Conservation (phyloP, 2,797 vertebrate genomes). For the Cossypha dichroa region DNA sequence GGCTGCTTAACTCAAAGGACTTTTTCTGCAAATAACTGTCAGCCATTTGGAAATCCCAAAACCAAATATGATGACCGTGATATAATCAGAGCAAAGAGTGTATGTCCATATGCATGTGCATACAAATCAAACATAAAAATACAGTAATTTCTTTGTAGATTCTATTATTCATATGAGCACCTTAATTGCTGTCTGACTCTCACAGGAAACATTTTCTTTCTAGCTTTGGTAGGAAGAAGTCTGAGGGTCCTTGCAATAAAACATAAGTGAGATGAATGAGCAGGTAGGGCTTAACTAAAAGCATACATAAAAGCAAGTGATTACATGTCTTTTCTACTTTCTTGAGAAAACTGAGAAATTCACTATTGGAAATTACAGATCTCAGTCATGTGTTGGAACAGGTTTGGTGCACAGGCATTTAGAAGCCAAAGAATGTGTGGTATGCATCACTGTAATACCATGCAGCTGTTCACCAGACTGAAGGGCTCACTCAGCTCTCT, state of each 20-base stretch:
- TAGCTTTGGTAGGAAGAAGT: background rate
- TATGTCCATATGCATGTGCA: background rate
- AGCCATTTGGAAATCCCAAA: background rate
- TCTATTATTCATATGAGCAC: background rate
- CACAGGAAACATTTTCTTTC: background rate
- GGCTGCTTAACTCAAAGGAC: background rate
- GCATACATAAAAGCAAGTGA: background rate
- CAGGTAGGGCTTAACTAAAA: background rate
- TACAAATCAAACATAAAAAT: background rate
- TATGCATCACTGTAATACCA: conserved; percentile 61
- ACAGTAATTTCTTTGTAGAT: background rate
- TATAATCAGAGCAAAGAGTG: background rate
- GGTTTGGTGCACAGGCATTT: conserved; percentile 24
- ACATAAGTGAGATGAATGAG: background rate
- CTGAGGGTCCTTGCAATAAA: background rate
- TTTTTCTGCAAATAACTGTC: background rate
- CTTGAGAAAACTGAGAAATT: conserved; percentile 19
- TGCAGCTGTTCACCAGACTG: conserved; percentile 65
- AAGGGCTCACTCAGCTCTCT: background rate
- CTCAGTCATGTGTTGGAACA: background rate
- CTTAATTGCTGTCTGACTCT: background rate
- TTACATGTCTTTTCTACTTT: background rate
- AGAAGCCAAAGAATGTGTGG: conserved; percentile 46
- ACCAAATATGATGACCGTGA: background rate
- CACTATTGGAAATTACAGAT: conserved; percentile 3